Evolutionary conservation across 64 coral and sea anemone genomes (phyloP), one percentile per base, ranked within the genome.

Genomic region (Cladopsammia gracilis): DNA sequence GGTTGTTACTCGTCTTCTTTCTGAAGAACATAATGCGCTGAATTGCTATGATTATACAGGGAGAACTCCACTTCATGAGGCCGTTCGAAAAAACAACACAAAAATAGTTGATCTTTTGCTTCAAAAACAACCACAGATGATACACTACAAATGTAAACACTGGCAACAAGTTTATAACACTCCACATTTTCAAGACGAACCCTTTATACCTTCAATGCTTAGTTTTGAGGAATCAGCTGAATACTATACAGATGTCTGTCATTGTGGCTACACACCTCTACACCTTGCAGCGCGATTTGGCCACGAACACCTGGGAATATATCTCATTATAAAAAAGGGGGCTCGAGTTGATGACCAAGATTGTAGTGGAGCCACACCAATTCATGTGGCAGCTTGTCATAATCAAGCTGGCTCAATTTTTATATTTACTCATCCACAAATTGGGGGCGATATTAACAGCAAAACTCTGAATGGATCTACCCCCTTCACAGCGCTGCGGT

Each of bases 301-400:
- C 11, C 71, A 47, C 9, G 4, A 44, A 19, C 3, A 48, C 10
- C 3, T 73, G 13, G 71, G 10, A 0, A 73, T 73, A 18, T 48
- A 8, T 8, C 71, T 73, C 44, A 73, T 2, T 34, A 34, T 73
- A 4, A 3, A 9, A 4, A 6, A 14, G 3, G 71, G 71, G 43
- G 85, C 85, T 22, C 51, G 70, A 9, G 19, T 73, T 10, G 10
- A 72, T 16, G 68, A 3, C 7, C 68, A 12, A 19, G 85, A 87
- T 43, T 87, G 85, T 26, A 71, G 13, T 72, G 85, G 85, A 4
- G 85, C 67, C 19, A 87, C 85, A 20, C 68, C 85, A 2, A 6
- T 87, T 16, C 85, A 87, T 24, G 68, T 87, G 16, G 68, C 67
- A 45, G 85, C 85, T 25, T 87, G 85, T 70, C 85, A 87, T 44